Percentiles rank a stretch among this genome's conserved stretches.
Conservation (phyloP, 1,140 invertebrate species). For the Neomicropteryx cornuta region DNA sequence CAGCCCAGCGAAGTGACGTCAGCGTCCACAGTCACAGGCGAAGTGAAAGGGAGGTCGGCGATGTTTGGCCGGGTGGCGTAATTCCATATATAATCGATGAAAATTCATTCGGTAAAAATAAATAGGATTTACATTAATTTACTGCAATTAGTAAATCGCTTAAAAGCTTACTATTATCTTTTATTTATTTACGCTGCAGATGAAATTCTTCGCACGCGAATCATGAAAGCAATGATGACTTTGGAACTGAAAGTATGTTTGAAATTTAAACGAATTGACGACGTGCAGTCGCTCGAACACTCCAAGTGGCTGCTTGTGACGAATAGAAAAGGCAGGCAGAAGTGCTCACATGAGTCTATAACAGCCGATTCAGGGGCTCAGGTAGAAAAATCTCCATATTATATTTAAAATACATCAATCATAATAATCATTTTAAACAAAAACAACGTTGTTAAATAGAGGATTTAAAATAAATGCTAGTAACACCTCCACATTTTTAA, state of each 20-base stretch:
- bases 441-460: too few species aligned
- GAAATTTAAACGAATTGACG: conserved; percentile 20
- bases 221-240: conserved; percentile 19
- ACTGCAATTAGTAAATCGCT: too few species aligned
- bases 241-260: too few species aligned
- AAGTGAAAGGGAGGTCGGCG: conserved; percentile 21
- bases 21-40: too few species aligned
- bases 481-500: conserved; percentile 1
- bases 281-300: conserved; percentile 18
- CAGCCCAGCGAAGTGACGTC: too few species aligned
- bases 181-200: conserved; percentile 15
- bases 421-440: too few species aligned
- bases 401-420: too few species aligned
- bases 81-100: conserved; percentile 27
- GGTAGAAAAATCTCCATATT: too few species aligned
- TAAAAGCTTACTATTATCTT: conserved; percentile 4
- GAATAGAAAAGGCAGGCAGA: conserved; percentile 21
- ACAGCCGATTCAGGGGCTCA: conserved; percentile 24
- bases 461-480: too few species aligned
- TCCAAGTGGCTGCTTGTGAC: conserved; percentile 28
- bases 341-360: conserved; percentile 19
- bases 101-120: conserved; percentile 23
- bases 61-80: conserved; percentile 21
- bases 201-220: conserved; percentile 23
- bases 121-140: too few species aligned